Base-by-base conservation (phyloP, 2,888 invertebrate species). In the Sinhomidia bicolor region DNA sequence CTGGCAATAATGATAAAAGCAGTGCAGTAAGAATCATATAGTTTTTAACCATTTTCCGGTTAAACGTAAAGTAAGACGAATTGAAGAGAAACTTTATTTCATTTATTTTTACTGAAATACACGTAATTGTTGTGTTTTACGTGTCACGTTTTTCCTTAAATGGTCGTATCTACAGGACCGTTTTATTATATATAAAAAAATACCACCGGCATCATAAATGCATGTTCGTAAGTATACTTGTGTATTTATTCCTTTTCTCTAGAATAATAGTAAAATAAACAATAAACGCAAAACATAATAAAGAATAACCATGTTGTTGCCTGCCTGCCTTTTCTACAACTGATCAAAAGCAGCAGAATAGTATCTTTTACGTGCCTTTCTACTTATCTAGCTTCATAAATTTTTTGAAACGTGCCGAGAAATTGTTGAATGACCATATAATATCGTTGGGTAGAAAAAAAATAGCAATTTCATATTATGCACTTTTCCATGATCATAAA, bases 1-100 rank as follows among this genome's bases (percentile, higher is more conserved):
- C 80, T 17, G n/a, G 14, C 79, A 47, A 85, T 85, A 68, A 68
- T 85, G 65, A 68, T 85, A 85, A 85, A 29, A 79, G 68, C 44
- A 9, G 65, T 36, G 54, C 17, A 86, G 86, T 86, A 86, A 71
- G 62, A 80, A 74, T 86, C 86, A 80, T 54, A 54, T 80, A 79
- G 71, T 80, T 54, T 71, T 41, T 81, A 32, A 1, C 23, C 71
- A 86, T 86, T 71, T 71, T 71, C 44, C 32, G 14, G 29, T 47
- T 29, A 32, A 32, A 65, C 12, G 12, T n/a, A 32, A 65, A 32
- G 60, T 60, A 10, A 1, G 20, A 20, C 2, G 17, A 17, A 17
- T 3, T 5, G 54, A 54, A 26, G 60, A 26, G 60, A 60, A 60
- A 60, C n/a, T 60, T 26, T 60, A 65, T 65, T 32, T 65, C 32